Percentiles rank a stretch among this genome's conserved stretches.
phyloP scores from a whole-genome alignment of 2,888 invertebrate genomes.

The Trichopria drosophilae region DNA sequence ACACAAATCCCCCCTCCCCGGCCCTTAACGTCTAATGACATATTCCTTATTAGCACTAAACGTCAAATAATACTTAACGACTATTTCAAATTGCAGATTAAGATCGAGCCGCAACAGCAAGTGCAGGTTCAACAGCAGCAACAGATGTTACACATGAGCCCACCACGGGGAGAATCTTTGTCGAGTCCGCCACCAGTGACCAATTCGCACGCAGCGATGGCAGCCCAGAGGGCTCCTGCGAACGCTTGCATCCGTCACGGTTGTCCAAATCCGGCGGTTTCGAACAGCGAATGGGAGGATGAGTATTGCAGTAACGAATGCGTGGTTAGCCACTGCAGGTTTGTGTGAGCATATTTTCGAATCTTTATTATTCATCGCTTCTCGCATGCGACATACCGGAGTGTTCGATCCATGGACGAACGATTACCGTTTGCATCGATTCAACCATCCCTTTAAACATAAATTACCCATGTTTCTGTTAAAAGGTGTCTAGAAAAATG shows the following conservation, averaged over 20 bases:
- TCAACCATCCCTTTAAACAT: too few species aligned
- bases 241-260: constrained; percentile 81
- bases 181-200: constrained; percentile 51
- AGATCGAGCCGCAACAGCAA: constrained; percentile 46
- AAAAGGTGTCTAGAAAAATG: too few species aligned
- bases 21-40: too few species aligned
- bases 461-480: too few species aligned
- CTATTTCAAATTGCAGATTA: too few species aligned
- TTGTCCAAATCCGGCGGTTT: constrained; percentile 86
- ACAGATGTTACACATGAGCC: constrained; percentile 56
- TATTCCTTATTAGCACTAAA: too few species aligned
- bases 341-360: constrained; percentile 44
- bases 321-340: constrained; percentile 94
- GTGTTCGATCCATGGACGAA: background rate
- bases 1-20: too few species aligned
- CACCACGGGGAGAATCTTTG: constrained; percentile 47
- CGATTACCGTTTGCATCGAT: background rate
- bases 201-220: constrained; percentile 44
- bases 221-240: constrained; percentile 47
- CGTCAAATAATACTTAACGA: too few species aligned
- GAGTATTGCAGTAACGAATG: constrained; percentile 97
- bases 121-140: constrained; percentile 53
- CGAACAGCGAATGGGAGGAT: constrained; percentile 93
- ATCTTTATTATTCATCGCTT: too few species aligned
- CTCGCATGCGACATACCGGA: background rate